A percentile compares a stretch with the other conserved stretches of the same genome.
Conservation (phyloP, 2,797 vertebrate genomes). For the Tamandua tetradactyla region DNA sequence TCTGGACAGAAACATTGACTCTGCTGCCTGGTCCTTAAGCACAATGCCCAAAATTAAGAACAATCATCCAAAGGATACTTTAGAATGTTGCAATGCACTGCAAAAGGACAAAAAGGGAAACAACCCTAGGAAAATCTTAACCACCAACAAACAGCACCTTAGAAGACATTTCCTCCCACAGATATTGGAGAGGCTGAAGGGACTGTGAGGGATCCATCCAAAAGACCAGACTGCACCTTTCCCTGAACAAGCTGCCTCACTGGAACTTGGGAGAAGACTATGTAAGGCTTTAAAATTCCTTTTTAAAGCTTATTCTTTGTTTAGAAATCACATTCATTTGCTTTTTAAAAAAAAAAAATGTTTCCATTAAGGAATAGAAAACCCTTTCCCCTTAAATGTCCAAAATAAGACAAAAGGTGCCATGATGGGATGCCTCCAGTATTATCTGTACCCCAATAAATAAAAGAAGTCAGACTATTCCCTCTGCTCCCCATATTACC, state of each 20-base stretch:
- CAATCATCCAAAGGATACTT: neutral
- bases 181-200: neutral
- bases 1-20: neutral
- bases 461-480: neutral
- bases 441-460: neutral
- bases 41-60: neutral
- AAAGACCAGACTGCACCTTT: neutral
- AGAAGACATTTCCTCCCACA: neutral
- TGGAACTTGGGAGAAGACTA: neutral
- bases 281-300: neutral
- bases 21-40: neutral
- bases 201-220: neutral
- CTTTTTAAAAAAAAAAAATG: neutral
- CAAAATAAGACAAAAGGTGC: neutral
- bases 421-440: neutral
- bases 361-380: slow-evolving; percentile 10
- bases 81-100: neutral
- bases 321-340: neutral
- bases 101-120: neutral
- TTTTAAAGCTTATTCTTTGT: neutral
- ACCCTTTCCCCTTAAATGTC: neutral
- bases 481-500: neutral
- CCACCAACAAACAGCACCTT: neutral
- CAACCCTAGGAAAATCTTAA: neutral
- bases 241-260: neutral